phyloP scores from a whole-genome alignment of 2,113 vertebrate species.

The Tragelaphus buxtoni region DNA sequence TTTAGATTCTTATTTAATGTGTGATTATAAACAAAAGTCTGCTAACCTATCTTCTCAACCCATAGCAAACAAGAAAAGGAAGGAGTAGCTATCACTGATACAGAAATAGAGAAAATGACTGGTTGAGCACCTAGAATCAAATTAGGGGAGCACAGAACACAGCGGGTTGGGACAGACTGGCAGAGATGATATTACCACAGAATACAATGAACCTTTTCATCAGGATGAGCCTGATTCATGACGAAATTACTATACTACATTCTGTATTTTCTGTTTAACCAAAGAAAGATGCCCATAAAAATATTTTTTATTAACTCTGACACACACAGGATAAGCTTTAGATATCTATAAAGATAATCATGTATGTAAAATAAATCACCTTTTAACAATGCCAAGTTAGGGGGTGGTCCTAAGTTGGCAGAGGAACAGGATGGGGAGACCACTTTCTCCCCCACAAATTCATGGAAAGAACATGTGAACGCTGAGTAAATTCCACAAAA shows the following conservation, averaged over 20 bases:
- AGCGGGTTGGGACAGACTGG: background rate
- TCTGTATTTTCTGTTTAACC: background rate
- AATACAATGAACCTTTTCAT: background rate
- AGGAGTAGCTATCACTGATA: background rate
- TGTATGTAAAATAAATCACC: background rate
- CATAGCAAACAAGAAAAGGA: background rate
- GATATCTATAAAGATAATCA: background rate
- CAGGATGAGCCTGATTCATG: background rate
- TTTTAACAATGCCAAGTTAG: background rate
- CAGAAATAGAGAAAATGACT: background rate
- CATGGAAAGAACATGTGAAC: too few species aligned
- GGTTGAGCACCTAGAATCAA: background rate
- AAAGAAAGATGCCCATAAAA: background rate
- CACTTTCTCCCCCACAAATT: too few species aligned
- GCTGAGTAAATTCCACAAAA: too few species aligned
- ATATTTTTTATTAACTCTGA: background rate
- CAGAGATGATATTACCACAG: background rate
- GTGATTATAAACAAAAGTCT: constrained; percentile 32
- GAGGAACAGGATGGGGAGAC: too few species aligned
- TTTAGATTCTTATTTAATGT: background rate
- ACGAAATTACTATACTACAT: background rate
- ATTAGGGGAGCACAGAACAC: background rate
- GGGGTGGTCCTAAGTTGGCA: too few species aligned
- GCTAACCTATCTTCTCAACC: background rate
- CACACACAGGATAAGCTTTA: background rate